phyloP scores from a whole-genome alignment of 2,888 invertebrate species.

The Corbicula japonica region DNA sequence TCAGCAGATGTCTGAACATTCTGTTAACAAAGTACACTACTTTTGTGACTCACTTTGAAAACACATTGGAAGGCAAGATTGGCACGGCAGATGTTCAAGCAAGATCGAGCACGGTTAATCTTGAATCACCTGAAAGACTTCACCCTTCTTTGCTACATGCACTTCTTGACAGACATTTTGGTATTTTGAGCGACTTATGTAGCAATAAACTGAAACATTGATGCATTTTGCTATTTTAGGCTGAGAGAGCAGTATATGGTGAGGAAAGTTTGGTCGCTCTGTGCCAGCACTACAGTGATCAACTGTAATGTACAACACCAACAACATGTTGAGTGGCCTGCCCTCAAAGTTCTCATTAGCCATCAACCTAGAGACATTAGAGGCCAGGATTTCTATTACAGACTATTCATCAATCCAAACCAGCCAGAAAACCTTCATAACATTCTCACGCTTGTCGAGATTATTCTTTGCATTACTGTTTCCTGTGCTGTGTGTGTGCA shows the following conservation, averaged over 20 bases:
- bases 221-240: no score
- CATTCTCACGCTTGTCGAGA: constrained; percentile 43
- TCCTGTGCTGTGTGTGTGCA: constrained; percentile 59
- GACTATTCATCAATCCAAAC: constrained; percentile 30
- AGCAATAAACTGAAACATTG: constrained; percentile 5
- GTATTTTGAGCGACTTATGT: constrained; percentile 39
- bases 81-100: constrained; percentile 46
- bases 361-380: constrained; percentile 20
- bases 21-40: constrained; percentile 32
- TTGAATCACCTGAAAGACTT: constrained; percentile 46
- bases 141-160: constrained; percentile 51
- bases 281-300: constrained; percentile 28
- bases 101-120: constrained; percentile 36
- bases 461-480: constrained; percentile 49
- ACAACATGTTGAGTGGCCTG: constrained; percentile 43
- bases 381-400: constrained; percentile 18
- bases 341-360: constrained; percentile 29
- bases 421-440: constrained; percentile 28
- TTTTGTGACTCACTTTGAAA: constrained; percentile 57
- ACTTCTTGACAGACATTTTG: constrained; percentile 57
- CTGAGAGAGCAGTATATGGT: constrained; percentile 31
- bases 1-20: constrained; percentile 39
- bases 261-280: constrained; percentile 17
- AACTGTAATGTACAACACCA: constrained; percentile 35
- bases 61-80: constrained; percentile 39